These are phyloP conservation scores for Drosophila lutescens DNA, from an alignment of 2,888 invertebrate species.

Conservation along the genomic window DNA sequence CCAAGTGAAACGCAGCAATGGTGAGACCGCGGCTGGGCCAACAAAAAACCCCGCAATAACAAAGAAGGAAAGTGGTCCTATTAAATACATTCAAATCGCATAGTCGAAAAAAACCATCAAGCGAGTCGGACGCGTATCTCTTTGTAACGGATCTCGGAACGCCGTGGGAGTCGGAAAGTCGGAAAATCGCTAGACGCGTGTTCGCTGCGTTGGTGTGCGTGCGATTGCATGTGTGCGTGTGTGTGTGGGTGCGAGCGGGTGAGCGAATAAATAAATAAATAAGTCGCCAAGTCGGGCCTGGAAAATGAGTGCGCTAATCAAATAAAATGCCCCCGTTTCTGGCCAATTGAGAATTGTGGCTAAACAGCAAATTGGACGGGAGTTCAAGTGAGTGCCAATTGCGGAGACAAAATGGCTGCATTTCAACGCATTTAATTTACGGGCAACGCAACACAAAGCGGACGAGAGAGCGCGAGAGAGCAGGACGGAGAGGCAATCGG, in stretches of 20 bases:
- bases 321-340: constrained; percentile 11
- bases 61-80: background rate
- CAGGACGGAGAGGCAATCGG: constrained; percentile 36
- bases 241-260: constrained; percentile 17
- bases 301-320: constrained; percentile 24
- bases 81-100: background rate
- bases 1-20: background rate
- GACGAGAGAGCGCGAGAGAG: background rate
- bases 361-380: constrained; percentile 27
- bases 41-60: background rate
- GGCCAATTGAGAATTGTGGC: constrained; percentile 31
- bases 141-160: constrained; percentile 34
- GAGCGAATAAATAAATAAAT: constrained; percentile 32
- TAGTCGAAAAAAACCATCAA: constrained; percentile 3
- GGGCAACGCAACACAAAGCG: constrained; percentile 38
- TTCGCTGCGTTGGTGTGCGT: constrained; percentile 46
- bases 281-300: constrained; percentile 14
- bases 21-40: no score
- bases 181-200: constrained; percentile 55
- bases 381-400: constrained; percentile 44
- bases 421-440: constrained; percentile 72
- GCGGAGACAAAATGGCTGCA: constrained; percentile 68
- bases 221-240: constrained; percentile 28
- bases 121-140: background rate
- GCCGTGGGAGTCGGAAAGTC: constrained; percentile 49